Percentiles rank a stretch among this genome's conserved stretches.
Conservation (phyloP, 2,888 invertebrate genomes). For the Tipula lateralis region DNA sequence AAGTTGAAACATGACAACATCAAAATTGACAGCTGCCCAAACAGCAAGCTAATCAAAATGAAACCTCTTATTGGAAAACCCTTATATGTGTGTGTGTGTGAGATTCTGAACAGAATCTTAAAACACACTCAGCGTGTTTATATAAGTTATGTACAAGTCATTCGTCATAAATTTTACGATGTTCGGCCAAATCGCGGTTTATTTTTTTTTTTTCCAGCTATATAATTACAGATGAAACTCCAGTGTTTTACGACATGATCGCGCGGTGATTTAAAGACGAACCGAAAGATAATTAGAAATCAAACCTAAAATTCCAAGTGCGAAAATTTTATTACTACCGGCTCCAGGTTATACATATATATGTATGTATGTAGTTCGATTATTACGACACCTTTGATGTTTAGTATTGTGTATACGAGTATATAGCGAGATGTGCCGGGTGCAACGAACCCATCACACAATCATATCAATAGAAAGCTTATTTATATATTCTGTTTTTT, state of each 20-base stretch:
- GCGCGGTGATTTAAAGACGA: neutral
- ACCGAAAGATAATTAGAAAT: neutral
- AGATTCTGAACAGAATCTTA: neutral
- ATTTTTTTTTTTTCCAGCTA: neutral
- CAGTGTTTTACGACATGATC: neutral
- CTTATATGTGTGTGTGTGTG: neutral
- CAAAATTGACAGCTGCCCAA: too few species aligned
- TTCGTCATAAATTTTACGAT: neutral
- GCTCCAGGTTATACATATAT: neutral
- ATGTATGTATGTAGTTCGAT: neutral
- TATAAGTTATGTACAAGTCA: neutral
- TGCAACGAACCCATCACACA: neutral
- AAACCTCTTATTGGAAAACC: too few species aligned
- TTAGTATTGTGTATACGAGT: neutral
- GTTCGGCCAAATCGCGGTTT: neutral
- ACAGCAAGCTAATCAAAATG: too few species aligned
- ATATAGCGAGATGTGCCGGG: neutral
- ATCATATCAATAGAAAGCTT: neutral
- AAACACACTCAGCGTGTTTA: too few species aligned
- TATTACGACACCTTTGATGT: neutral
- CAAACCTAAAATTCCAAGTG: neutral
- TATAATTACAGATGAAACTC: neutral
- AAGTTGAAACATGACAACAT: too few species aligned
- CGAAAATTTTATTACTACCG: conserved; percentile 19
- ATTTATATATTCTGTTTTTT: neutral